Conservation (phyloP, 2,888 invertebrate species). For the Drosophila recens region DNA sequence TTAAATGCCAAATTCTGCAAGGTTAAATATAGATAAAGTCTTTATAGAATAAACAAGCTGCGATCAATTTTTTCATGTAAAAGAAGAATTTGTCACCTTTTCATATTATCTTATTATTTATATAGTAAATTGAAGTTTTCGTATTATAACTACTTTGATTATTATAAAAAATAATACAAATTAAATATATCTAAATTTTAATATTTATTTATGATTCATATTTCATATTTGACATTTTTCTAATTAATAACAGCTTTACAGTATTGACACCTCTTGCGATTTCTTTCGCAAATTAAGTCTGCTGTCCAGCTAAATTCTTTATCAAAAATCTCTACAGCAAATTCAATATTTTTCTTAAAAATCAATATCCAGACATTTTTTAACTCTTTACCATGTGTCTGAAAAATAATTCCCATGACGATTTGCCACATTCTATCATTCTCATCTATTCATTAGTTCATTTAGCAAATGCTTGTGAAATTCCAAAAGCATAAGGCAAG, state of each 20-base stretch:
- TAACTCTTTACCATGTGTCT: not conserved
- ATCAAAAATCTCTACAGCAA: no score
- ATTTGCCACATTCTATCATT: not conserved
- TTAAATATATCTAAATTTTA: no score
- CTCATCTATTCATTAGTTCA: slow-evolving; percentile 31
- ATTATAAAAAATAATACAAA: no score
- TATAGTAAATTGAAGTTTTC: no score
- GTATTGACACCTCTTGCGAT: no score
- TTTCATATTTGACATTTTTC: not conserved
- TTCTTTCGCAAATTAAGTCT: not conserved
- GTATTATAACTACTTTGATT: no score
- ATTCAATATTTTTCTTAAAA: not conserved
- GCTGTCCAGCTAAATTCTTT: not conserved
- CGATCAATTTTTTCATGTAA: not conserved
- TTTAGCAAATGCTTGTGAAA: slow-evolving; percentile 37
- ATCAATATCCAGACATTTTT: not conserved
- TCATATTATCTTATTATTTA: not conserved
- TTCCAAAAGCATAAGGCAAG: not conserved
- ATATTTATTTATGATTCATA: no score
- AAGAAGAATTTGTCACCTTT: not conserved
- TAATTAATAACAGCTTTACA: not conserved
- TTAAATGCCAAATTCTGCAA: not conserved
- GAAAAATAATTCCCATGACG: slow-evolving; percentile 8
- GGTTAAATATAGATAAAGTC: not conserved
- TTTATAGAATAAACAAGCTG: not conserved